Conservation (phyloP, 2,888 invertebrate species). For the Hetaerina titia region DNA sequence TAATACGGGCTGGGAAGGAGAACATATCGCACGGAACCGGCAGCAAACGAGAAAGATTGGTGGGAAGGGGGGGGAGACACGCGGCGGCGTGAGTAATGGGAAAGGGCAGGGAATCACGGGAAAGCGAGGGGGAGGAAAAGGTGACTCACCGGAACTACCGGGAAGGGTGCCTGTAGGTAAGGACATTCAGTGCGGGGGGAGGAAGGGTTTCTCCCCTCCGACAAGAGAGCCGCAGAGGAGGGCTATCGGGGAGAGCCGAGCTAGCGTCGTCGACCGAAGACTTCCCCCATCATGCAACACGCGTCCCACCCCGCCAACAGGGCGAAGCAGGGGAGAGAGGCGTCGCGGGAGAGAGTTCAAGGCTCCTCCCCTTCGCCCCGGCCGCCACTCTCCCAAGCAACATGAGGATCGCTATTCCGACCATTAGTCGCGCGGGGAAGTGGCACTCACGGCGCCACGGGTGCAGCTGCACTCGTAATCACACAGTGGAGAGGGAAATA, state of each 20-base stretch:
- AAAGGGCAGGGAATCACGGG: slow-evolving; percentile 32
- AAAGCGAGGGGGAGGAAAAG: neutral
- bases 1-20: neutral
- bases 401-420: too few species aligned
- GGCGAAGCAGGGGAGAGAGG: too few species aligned
- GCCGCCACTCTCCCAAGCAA: too few species aligned
- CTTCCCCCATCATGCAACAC: neutral
- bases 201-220: neutral
- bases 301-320: too few species aligned
- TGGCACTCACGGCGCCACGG: too few species aligned
- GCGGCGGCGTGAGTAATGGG: slow-evolving; percentile 44
- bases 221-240: too few species aligned
- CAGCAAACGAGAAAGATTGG: neutral
- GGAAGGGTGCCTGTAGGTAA: neutral
- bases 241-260: neutral
- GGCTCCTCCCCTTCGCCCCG: too few species aligned
- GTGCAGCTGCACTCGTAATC: too few species aligned
- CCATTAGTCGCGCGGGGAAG: too few species aligned
- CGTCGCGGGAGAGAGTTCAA: too few species aligned
- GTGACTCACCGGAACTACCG: slow-evolving; percentile 34
- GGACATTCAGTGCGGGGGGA: neutral
- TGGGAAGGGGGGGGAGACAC: neutral
- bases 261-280: neutral
- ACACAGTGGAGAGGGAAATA: too few species aligned
- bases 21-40: neutral